Evolutionary conservation across 2,113 vertebrate species (phyloP).

Genomic region (Callopanchax toddi): DNA sequence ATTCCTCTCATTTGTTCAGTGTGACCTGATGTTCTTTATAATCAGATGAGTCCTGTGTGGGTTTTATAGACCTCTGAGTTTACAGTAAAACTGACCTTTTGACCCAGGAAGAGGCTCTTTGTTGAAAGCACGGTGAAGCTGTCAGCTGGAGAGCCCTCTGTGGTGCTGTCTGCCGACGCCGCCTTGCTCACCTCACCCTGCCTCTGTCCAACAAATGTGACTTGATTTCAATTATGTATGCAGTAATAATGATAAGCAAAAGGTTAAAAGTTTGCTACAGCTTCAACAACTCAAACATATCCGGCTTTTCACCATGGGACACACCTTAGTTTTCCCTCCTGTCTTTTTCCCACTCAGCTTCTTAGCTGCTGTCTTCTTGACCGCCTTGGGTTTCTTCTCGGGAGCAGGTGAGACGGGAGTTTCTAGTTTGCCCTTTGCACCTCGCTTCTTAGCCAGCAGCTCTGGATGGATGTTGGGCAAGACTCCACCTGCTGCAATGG

Average conservation of each 20-base stretch:
- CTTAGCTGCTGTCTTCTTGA: slow-evolving; percentile 87
- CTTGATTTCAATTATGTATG: too few species aligned
- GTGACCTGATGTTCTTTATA: background rate
- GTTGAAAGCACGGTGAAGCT: slow-evolving; percentile 97
- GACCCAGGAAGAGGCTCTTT: slow-evolving; percentile 98
- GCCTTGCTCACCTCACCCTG: slow-evolving; percentile 93
- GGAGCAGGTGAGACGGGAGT: slow-evolving; percentile 90
- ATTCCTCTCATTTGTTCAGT: background rate
- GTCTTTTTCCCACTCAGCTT: slow-evolving; percentile 88
- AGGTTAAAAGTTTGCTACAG: background rate
- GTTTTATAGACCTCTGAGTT: background rate
- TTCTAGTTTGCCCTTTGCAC: slow-evolving; percentile 95
- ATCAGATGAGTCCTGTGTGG: background rate
- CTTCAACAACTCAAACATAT: background rate
- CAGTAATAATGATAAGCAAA: background rate
- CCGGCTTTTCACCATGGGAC: background rate
- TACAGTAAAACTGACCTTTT: slow-evolving; percentile 86
- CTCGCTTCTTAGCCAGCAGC: slow-evolving; percentile 94
- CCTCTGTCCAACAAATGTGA: slow-evolving; percentile 77
- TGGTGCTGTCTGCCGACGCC: slow-evolving; percentile 93
- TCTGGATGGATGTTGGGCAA: slow-evolving; percentile 98
- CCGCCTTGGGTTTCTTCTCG: slow-evolving; percentile 89
- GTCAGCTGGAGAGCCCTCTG: slow-evolving; percentile 89
- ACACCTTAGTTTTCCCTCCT: slow-evolving; percentile 89
- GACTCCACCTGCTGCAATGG: slow-evolving; percentile 96